Evolutionary conservation across 2,113 vertebrate genomes (phyloP).

Genomic region (Paradoxurus hermaphroditus): DNA sequence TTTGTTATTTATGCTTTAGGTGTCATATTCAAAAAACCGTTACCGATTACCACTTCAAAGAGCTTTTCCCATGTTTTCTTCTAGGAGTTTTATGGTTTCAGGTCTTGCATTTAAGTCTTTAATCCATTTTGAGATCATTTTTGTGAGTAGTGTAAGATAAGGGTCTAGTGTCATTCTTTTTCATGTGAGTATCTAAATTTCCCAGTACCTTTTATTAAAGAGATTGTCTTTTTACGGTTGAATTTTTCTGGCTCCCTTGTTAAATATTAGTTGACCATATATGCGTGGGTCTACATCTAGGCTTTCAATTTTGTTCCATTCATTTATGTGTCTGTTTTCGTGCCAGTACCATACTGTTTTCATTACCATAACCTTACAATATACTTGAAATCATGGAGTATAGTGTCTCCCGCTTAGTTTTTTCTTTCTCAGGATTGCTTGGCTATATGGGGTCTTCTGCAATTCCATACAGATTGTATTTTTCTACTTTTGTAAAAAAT

Average conservation of each 20-base stretch:
- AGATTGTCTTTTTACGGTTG: not conserved
- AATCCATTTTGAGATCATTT: not conserved
- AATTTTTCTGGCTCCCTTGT: not conserved
- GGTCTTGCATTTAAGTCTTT: not conserved
- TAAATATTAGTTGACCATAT: not conserved
- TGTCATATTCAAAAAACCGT: not conserved
- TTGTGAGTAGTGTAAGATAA: not conserved
- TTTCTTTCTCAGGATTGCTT: not conserved
- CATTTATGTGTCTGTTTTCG: not conserved
- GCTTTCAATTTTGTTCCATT: not conserved
- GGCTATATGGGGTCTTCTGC: not conserved
- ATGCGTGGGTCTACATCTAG: not conserved
- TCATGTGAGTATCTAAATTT: not conserved
- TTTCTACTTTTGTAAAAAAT: not conserved
- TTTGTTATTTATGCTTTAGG: not conserved
- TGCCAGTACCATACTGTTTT: not conserved
- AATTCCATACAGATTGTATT: not conserved
- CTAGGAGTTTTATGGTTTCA: not conserved
- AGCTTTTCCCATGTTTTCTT: not conserved
- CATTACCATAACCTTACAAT: not conserved
- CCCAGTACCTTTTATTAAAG: not conserved
- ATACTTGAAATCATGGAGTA: not conserved
- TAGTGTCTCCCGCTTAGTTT: not conserved
- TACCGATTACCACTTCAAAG: not conserved
- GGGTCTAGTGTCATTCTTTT: not conserved